Conservation (phyloP, 2,113 vertebrate species). For the Plecturocebus donacophilus region DNA sequence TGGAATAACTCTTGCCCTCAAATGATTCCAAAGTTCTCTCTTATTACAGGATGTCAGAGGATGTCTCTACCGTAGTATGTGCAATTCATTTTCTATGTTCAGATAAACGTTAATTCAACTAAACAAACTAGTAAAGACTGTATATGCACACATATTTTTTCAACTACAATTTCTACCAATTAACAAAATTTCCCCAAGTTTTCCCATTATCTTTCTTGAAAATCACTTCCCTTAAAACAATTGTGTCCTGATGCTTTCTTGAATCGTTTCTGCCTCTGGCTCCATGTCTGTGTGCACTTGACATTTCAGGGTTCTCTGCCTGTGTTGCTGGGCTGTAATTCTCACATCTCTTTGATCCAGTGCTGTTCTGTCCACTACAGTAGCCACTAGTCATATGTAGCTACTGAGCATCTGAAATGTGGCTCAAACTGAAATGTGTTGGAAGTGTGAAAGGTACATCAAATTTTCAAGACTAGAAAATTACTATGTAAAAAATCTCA, state of each 20-base stretch:
- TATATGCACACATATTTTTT: background rate
- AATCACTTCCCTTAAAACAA: slow-evolving; percentile 5
- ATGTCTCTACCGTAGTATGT: background rate
- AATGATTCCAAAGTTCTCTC: background rate
- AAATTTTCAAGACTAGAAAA: background rate
- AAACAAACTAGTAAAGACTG: background rate
- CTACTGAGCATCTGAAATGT: fast-evolving
- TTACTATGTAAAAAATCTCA: background rate
- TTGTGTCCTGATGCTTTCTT: background rate
- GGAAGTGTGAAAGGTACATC: background rate
- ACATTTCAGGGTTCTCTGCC: background rate
- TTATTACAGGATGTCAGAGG: background rate
- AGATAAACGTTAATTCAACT: slow-evolving; percentile 12
- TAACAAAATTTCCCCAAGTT: slow-evolving; percentile 38
- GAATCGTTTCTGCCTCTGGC: background rate
- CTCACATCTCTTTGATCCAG: background rate
- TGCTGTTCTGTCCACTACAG: background rate
- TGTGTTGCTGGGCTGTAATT: background rate
- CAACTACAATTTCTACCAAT: background rate
- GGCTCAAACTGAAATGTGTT: background rate
- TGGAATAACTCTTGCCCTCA: background rate
- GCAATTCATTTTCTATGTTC: background rate
- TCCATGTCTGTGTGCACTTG: fast-evolving
- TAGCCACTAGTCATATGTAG: background rate
- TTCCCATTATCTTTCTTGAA: slow-evolving; percentile 36